Evolutionary conservation across 2,113 vertebrate species (phyloP).

Genomic region (Chloropsis hardwickii): DNA sequence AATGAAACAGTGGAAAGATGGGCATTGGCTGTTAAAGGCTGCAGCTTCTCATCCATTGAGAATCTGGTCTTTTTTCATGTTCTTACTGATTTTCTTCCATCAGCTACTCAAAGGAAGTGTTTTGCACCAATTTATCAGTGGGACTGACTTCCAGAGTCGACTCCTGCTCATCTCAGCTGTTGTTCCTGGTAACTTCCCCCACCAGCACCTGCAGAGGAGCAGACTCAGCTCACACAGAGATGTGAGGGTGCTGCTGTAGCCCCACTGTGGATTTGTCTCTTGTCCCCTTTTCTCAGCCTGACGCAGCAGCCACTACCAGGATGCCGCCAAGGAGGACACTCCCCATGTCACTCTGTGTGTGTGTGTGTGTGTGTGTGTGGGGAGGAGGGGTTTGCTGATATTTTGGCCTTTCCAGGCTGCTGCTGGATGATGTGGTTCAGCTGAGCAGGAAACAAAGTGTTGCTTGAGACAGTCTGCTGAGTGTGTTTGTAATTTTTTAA

Average conservation of each 20-base stretch:
- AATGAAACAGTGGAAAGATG: background rate
- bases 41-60: background rate
- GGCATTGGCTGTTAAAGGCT: background rate
- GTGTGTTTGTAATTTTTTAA: background rate
- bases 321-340: background rate
- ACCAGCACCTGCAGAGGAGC: background rate
- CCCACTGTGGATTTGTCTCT: background rate
- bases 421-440: background rate
- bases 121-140: background rate
- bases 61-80: background rate
- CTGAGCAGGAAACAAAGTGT: background rate
- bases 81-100: background rate
- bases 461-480: background rate
- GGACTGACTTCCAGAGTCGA: background rate
- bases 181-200: background rate
- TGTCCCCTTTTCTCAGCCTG: background rate
- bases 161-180: background rate
- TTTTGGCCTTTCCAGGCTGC: background rate
- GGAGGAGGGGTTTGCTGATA: background rate
- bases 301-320: rapidly evolving
- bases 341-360: rapidly evolving
- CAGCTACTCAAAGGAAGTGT: background rate
- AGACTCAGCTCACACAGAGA: background rate
- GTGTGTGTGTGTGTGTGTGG: rapidly evolving
- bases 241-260: background rate